Evolutionary conservation across 2,888 invertebrate genomes (phyloP).

Genomic region (Bursaphelenchus okinawaensis): DNA sequence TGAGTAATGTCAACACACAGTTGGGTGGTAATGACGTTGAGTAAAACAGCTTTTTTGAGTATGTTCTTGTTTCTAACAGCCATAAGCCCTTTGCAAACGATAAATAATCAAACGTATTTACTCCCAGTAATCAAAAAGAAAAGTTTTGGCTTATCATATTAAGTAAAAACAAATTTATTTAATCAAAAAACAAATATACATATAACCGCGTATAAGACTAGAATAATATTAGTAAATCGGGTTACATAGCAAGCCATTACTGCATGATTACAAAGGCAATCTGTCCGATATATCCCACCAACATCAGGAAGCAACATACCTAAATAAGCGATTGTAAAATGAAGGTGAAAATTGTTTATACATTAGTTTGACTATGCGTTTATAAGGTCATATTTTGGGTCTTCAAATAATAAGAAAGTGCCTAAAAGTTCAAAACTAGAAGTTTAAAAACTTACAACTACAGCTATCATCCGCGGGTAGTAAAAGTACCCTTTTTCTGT

Average conservation of each 20-base stretch:
- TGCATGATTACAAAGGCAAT: slow-evolving; percentile 20
- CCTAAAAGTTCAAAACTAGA: not conserved
- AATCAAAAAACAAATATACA: not conserved
- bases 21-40: no score
- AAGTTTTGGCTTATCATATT: not conserved
- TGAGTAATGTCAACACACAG: no score
- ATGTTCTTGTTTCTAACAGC: no score
- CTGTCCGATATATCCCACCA: slow-evolving; percentile 15
- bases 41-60: no score
- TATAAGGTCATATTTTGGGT: no score
- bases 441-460: not conserved
- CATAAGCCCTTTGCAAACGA: no score
- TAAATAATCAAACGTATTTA: no score
- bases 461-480: slow-evolving; percentile 10
- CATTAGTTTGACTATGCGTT: no score
- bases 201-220: not conserved
- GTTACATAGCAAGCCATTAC: not conserved
- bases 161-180: no score
- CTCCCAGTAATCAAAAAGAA: no score
- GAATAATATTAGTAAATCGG: not conserved
- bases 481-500: not conserved
- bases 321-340: slow-evolving; percentile 11
- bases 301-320: slow-evolving; percentile 16
- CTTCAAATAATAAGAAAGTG: not conserved
- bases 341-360: no score